A percentile compares a stretch with the other conserved stretches of the same genome.
phyloP scores from a whole-genome alignment of 1,140 invertebrate species.

The Pseudachorutes palmiensis region DNA sequence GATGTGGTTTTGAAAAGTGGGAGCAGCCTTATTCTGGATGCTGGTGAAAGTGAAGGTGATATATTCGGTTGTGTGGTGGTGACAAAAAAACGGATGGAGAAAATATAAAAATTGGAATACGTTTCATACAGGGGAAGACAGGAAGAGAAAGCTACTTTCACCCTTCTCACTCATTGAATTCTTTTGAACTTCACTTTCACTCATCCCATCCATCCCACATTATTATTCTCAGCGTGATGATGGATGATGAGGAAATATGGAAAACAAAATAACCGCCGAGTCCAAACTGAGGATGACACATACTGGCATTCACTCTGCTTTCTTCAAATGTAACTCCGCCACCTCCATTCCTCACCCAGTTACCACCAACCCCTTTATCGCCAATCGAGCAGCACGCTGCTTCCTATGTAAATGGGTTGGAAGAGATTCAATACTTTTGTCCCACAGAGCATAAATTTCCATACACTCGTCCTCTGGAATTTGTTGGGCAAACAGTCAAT shows the following conservation, averaged over 20 bases:
- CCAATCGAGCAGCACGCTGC: no score
- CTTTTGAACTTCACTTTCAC: conserved; percentile 18
- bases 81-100: conserved; percentile 5
- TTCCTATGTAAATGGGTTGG: no score
- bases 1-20: not conserved
- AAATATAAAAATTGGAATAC: not conserved
- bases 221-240: not conserved
- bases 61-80: not conserved
- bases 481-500: not conserved
- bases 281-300: conserved; percentile 10
- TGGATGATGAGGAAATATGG: not conserved
- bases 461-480: not conserved
- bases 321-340: no score
- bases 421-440: not conserved
- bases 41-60: not conserved
- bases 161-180: not conserved
- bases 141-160: conserved; percentile 1
- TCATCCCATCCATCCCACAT: not conserved
- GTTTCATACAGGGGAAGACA: not conserved
- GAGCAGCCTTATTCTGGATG: not conserved
- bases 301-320: not conserved
- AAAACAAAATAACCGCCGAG: not conserved
- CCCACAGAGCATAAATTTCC: not conserved
- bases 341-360: no score
- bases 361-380: no score